Base-by-base conservation (phyloP, 2,113 vertebrate species). In the Tauraco erythrolophus region DNA sequence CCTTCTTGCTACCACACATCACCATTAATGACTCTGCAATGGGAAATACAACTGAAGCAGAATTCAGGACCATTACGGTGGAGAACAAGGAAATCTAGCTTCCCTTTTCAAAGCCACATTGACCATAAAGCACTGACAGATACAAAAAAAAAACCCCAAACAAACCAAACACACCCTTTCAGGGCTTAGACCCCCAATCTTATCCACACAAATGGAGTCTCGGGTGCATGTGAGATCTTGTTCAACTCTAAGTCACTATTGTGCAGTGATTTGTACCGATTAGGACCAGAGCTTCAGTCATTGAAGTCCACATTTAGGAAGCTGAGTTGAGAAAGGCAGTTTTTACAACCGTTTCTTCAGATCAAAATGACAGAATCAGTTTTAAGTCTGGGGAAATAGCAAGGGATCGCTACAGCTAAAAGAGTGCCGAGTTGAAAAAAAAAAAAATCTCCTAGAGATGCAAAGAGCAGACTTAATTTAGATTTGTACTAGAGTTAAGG, bases 191-290 rank as follows among this genome's bases (percentile, higher is more conserved):
- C 19, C 25, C n/a, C 71, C 68, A 28, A 4, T 37, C 23, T 85
- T 48, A 28, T 2, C 35, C 37, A 60, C 11, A 51, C 7, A 35
- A 43, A 60, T 0, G 0, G 16, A 50, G 4, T 41, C 25, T 30
- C 6, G 4, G 8, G 8, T 18, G 11, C n/a, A 41, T 0, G 2
- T 14, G 24, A 19, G 53, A 66, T 45, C 24, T 21, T 9, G 31
- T 54, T 69, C 35, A 58, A 82, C 24, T 37, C 9, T 22, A 46
- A 61, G 30, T 53, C 79, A 41, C 43, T 62, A 25, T 3, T 62
- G 19, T 14, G 33, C 7, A 43, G 19, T 22, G 31, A 48, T 70
- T 53, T 53, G 25, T 54, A n/a, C 21, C 2, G 2, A 54, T 6
- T 25, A 41, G 21, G 22, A 28, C 7, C 27, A 62, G 15, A 62